phyloP scores from a whole-genome alignment of 2,888 invertebrate species.

The Junonia oenone region DNA sequence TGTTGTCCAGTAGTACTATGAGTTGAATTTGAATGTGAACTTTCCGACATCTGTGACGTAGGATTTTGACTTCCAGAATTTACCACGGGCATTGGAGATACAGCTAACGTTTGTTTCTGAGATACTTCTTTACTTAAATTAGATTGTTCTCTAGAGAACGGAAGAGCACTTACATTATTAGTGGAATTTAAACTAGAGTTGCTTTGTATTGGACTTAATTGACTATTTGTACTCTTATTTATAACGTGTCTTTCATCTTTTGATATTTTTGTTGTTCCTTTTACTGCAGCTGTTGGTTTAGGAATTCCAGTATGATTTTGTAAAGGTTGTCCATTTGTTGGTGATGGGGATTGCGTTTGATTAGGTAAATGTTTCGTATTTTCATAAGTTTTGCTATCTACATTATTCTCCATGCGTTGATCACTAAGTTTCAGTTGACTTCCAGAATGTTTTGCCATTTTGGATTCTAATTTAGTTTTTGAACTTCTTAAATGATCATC shows the following conservation, averaged over 20 bases:
- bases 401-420: conserved; percentile 46
- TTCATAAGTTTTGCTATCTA: conserved; percentile 46
- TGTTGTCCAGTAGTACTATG: conserved; percentile 83
- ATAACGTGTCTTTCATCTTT: conserved; percentile 76
- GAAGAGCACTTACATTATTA: conserved; percentile 69
- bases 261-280: conserved; percentile 90
- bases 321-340: conserved; percentile 65
- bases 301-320: conserved; percentile 84
- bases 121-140: conserved; percentile 71
- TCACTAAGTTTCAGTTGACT: conserved; percentile 68
- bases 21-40: conserved; percentile 79
- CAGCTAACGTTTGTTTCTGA: conserved; percentile 80
- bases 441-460: conserved; percentile 71
- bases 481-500: conserved; percentile 61
- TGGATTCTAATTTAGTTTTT: conserved; percentile 57
- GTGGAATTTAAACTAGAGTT: conserved; percentile 79
- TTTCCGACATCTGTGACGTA: conserved; percentile 82
- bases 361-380: conserved; percentile 43
- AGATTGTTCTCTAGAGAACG: conserved; percentile 72
- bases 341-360: conserved; percentile 47
- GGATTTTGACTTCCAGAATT: conserved; percentile 48
- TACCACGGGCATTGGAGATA: conserved; percentile 86
- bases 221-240: conserved; percentile 77
- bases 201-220: conserved; percentile 78
- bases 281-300: conserved; percentile 94